Percentiles rank a stretch among this genome's conserved stretches.
phyloP scores from a whole-genome alignment of 2,797 vertebrate genomes.

The Spinibarbus caldwelli region DNA sequence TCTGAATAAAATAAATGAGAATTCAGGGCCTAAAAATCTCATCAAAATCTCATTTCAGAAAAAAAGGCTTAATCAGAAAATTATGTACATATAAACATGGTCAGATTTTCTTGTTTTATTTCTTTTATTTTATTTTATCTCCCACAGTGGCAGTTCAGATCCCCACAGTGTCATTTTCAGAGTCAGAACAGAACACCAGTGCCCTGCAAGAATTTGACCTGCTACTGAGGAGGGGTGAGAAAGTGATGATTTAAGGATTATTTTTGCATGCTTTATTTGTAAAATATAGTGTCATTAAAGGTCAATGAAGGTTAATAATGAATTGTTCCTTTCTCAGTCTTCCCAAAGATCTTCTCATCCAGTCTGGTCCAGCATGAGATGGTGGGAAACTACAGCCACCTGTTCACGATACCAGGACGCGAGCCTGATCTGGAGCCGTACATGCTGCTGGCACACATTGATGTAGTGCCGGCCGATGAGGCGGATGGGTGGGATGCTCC shows the following conservation, averaged over 20 bases:
- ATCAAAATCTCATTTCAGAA: not conserved
- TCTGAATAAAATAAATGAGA: not conserved
- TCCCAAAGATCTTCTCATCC: conserved; percentile 89
- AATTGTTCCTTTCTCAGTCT: conserved; percentile 76
- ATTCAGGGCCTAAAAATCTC: not conserved
- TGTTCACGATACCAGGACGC: conserved; percentile 84
- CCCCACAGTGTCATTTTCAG: conserved; percentile 85
- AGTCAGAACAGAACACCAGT: conserved; percentile 78
- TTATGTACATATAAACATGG: not conserved
- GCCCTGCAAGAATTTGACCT: conserved; percentile 84
- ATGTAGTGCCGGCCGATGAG: conserved; percentile 90
- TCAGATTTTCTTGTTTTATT: not conserved
- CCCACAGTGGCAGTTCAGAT: conserved; percentile 87
- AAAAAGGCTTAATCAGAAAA: not conserved
- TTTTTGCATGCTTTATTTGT: not conserved
- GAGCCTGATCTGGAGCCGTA: conserved; percentile 83
- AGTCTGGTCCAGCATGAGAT: conserved; percentile 86
- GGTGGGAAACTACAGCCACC: conserved; percentile 88
- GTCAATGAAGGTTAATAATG: not conserved
- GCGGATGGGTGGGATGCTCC: conserved; percentile 89
- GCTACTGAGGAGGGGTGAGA: conserved; percentile 83
- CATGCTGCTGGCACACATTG: conserved; percentile 92
- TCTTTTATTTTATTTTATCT: not conserved
- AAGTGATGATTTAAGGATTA: not conserved
- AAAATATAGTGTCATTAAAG: not conserved